Base-by-base conservation (phyloP, 2,797 vertebrate genomes). In the Threskiornis aethiopicus region DNA sequence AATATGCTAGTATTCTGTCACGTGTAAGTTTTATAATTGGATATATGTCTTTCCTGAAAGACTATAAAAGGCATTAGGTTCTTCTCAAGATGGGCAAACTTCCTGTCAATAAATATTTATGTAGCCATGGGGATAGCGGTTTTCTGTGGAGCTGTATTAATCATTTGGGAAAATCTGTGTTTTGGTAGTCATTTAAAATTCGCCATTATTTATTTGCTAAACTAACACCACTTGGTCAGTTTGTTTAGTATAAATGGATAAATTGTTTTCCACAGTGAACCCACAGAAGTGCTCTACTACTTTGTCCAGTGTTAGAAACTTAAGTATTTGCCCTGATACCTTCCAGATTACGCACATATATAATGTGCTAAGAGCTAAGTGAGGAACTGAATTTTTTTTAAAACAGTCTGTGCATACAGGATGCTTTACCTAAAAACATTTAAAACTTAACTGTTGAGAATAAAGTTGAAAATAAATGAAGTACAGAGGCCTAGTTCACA, bases 331-430 rank as follows among this genome's bases (percentile, higher is more conserved):
- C 52, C 87, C 42, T 39, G 49, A 2, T 64, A 19, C 8, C 24
- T 64, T 73, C 70, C 10, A n/a, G 7, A 80, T 72, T 46, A 44
- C 0, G 1, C 11, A 4, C 0, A 0, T 67, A 13, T 11, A 8
- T 55, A 13, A 47, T 54, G 42, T 89, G 85, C 65, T n/a, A 82
- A 79, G 39, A 64, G 9, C 31, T 35, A 33, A 47, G 12, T 61
- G 35, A 59, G 37, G 42, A 87, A 55, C 35, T 59, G 28, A 16
- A 0, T 8, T n/a, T 46, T 46, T 49, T 76, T 66, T 44, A 5
- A n/a, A 71, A 8, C 3, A 31, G 3, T 33, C 73, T 47, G 22
- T 80, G 25, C 12, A 6, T 72, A n/a, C 8, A 69, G 13, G 11
- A 18, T 80, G 14, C 10, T 91, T 88, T 59, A 25, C 25, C 22